phyloP scores from a whole-genome alignment of 2,113 vertebrate genomes.

The Gasterosteus aculeatus region DNA sequence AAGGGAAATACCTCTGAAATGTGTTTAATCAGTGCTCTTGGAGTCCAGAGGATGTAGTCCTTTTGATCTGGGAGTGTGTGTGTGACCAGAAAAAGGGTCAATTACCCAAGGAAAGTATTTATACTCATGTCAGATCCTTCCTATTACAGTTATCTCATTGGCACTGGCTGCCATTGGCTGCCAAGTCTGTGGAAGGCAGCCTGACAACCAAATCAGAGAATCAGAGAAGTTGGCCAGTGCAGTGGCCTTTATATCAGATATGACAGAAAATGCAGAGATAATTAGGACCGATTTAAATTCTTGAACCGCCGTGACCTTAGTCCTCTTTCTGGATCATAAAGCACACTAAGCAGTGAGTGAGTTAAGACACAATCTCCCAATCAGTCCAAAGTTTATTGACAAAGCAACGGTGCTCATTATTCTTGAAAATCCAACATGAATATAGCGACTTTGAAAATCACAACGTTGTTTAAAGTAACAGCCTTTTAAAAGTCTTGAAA shows the following conservation, averaged over 20 bases:
- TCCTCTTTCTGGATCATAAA: conserved; percentile 18
- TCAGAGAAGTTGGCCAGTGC: conserved; percentile 47
- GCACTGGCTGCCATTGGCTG: conserved; percentile 66
- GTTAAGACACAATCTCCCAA: conserved; percentile 20
- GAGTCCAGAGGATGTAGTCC: conserved; percentile 59
- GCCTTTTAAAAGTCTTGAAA: conserved; percentile 13
- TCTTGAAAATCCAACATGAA: conserved; percentile 2
- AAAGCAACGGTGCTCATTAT: conserved; percentile 21
- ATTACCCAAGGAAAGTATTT: conserved; percentile 81
- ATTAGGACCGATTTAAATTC: conserved; percentile 66
- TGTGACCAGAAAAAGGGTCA: conserved; percentile 78
- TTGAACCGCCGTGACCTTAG: conserved; percentile 41
- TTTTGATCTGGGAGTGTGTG: conserved; percentile 83
- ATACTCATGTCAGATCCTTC: conserved; percentile 77
- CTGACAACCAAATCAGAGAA: conserved; percentile 76
- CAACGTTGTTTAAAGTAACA: not conserved
- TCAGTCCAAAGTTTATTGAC: conserved; percentile 18
- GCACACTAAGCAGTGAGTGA: not conserved
- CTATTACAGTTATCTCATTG: conserved; percentile 65
- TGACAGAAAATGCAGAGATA: conserved; percentile 55
- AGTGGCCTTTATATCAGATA: conserved; percentile 61
- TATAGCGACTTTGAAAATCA: conserved; percentile 1
- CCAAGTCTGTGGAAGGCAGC: conserved; percentile 75
- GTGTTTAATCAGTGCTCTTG: conserved; percentile 68
- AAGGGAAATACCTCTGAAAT: conserved; percentile 68